Conservation (phyloP, 2,797 vertebrate genomes). For the Gastrophryne carolinensis region DNA sequence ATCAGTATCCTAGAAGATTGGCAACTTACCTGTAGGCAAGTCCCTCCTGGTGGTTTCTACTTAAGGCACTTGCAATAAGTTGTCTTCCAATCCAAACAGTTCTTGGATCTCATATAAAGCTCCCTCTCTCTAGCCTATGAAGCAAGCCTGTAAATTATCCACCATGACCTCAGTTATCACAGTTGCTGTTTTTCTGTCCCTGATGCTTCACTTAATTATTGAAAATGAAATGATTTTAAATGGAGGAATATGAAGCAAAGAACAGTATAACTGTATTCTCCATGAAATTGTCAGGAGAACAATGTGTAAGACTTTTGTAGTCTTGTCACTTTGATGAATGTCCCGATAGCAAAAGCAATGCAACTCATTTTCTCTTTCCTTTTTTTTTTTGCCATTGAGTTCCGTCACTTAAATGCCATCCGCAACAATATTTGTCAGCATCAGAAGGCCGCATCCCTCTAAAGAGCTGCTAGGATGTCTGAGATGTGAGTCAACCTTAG, state of each 20-base stretch:
- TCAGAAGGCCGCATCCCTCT: constrained; percentile 24
- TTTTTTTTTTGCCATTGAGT: constrained; percentile 13
- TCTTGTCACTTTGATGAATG: constrained; percentile 50
- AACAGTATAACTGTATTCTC: constrained; percentile 17
- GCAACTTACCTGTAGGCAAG: too few species aligned
- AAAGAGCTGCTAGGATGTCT: neutral
- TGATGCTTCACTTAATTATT: constrained; percentile 2
- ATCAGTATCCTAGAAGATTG: too few species aligned
- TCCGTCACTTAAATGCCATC: constrained; percentile 49
- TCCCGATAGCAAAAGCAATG: constrained; percentile 50
- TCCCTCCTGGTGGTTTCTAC: too few species aligned
- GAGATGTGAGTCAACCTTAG: constrained; percentile 15
- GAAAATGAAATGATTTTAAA: constrained; percentile 25
- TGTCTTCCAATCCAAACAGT: too few species aligned
- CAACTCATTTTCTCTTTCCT: constrained; percentile 7
- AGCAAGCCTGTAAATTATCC: neutral
- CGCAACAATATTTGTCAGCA: constrained; percentile 42
- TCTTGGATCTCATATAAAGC: too few species aligned
- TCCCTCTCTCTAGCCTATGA: too few species aligned
- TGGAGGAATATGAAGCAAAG: neutral
- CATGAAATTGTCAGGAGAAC: constrained; percentile 43
- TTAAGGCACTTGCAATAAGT: too few species aligned
- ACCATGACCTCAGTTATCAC: neutral
- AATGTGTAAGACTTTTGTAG: constrained; percentile 46
- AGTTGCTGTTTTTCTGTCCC: neutral